These are phyloP conservation scores for Megalurothrips usitatus DNA, from an alignment of 2,888 invertebrate species.

Conservation along the genomic window DNA sequence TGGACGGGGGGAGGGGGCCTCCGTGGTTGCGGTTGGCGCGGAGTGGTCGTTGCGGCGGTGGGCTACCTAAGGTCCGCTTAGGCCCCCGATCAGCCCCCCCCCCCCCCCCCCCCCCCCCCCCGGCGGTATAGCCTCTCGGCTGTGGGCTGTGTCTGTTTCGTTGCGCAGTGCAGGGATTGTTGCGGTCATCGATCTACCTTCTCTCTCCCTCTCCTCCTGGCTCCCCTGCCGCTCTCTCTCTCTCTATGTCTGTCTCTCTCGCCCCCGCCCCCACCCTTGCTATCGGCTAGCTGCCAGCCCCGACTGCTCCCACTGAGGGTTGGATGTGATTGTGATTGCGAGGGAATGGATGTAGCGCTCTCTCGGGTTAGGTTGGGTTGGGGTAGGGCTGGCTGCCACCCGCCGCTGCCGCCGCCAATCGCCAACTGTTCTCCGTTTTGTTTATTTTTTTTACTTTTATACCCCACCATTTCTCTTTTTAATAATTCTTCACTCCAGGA, in stretches of 20 bases:
- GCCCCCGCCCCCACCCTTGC: background rate
- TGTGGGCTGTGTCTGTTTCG: background rate
- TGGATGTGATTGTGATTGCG: background rate
- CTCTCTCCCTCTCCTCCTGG: background rate
- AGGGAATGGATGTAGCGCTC: background rate
- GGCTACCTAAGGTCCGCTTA: too few relatives aligned
- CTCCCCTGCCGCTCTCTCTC: background rate
- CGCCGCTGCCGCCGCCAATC: too few relatives aligned
- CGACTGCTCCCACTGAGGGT: background rate
- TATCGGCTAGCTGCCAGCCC: background rate
- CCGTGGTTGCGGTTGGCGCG: too few relatives aligned
- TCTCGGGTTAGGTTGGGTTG: background rate
- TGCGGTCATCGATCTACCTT: background rate
- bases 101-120: background rate
- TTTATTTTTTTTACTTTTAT: too few relatives aligned
- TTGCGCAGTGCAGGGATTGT: constrained; percentile 11
- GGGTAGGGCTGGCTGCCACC: background rate
- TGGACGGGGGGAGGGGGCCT: too few relatives aligned
- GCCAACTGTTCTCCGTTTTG: too few relatives aligned
- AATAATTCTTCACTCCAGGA: too few relatives aligned
- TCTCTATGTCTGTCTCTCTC: constrained; percentile 25
- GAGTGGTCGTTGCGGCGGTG: too few relatives aligned
- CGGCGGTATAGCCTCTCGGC: background rate
- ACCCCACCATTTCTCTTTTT: too few relatives aligned
- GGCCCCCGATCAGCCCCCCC: background rate